Conservation (phyloP, 2,888 invertebrate genomes). For the Philereme vetulata region DNA sequence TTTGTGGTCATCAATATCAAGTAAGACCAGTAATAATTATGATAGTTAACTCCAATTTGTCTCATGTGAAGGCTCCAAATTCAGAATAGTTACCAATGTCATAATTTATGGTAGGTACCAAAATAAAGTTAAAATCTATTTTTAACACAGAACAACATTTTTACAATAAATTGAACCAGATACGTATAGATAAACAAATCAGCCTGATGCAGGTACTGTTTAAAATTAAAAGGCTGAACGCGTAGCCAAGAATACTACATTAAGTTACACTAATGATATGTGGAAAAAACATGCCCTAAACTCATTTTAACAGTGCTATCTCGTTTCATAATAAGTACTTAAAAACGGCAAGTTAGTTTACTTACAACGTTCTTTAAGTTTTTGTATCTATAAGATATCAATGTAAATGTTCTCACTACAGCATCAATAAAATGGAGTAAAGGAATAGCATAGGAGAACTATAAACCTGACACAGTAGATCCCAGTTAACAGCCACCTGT, state of each 20-base stretch:
- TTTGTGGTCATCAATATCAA: not conserved
- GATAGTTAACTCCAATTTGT: no score
- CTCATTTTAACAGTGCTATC: not conserved
- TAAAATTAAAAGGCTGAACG: not conserved
- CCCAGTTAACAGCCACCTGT: slow-evolving; percentile 25
- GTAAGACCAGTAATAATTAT: no score
- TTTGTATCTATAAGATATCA: no score
- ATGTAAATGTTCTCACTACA: not conserved
- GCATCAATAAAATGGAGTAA: not conserved
- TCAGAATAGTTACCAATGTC: no score
- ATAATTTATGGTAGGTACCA: no score
- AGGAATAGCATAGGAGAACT: not conserved
- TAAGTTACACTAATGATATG: not conserved
- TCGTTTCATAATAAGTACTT: not conserved
- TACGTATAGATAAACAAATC: not conserved
- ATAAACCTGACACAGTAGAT: not conserved
- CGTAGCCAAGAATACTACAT: not conserved
- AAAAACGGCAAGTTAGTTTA: not conserved
- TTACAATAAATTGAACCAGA: not conserved
- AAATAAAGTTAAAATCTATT: not conserved
- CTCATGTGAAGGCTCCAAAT: no score
- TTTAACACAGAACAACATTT: not conserved
- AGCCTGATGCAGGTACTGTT: not conserved
- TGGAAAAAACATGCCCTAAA: no score
- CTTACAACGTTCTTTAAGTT: no score